Percentiles rank a stretch among this genome's conserved stretches.
These are phyloP conservation scores for Pseudomyrmex cubaensis DNA, from an alignment of 1,140 invertebrate species.

Conservation along the genomic window DNA sequence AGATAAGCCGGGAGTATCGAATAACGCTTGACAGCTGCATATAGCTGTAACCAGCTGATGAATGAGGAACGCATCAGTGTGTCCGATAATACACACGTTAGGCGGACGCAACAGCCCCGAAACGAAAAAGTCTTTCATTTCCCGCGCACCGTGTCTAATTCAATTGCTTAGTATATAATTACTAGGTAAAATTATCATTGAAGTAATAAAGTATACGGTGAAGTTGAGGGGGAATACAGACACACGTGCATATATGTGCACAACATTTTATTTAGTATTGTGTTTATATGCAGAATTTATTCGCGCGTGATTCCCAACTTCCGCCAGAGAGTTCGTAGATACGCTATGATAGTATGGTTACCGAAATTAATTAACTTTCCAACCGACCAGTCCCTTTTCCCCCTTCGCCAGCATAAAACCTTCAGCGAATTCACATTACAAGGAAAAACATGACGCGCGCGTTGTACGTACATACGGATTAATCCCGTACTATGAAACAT, in stretches of 20 bases:
- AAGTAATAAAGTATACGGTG: not conserved
- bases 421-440: not conserved
- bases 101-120: not conserved
- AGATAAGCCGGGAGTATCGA: conserved; percentile 44
- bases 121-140: not conserved
- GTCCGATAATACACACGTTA: not conserved
- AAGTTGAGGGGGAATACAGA: not conserved
- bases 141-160: not conserved
- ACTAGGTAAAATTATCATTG: not conserved
- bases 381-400: not conserved
- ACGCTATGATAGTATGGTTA: not conserved
- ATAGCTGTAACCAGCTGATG: conserved; percentile 55
- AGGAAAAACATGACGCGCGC: not conserved
- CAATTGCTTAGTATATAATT: conserved; percentile 5
- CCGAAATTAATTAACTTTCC: conserved; percentile 15
- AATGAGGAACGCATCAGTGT: not conserved
- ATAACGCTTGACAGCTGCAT: conserved; percentile 51
- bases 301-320: conserved; percentile 60
- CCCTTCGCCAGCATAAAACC: no score
- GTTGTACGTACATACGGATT: no score
- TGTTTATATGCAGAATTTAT: conserved; percentile 66
- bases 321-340: not conserved
- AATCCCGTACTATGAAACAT: not conserved
- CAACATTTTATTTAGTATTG: conserved; percentile 9
- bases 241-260: not conserved